Evolutionary conservation across 2,888 invertebrate species (phyloP), one percentile per base, ranked within the genome.

Genomic region (Norana najaformis): DNA sequence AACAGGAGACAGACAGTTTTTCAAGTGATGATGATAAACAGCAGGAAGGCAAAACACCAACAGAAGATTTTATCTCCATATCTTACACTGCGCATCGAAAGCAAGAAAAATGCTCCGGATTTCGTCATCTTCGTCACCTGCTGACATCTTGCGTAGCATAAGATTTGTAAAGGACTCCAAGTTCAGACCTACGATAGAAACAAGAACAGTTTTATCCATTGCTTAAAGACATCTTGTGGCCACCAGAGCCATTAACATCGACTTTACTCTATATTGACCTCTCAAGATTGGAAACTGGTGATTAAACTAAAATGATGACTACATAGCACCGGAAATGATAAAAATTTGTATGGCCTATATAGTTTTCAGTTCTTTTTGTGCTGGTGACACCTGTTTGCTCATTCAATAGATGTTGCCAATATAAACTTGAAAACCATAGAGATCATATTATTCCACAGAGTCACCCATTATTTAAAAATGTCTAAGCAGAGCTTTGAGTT

Each of bases 101-200:
- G 94, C 93, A 92, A 94, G 93, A 91, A 94, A 94, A 30, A 93
- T 93, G 89, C 93, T 93, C 90, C 94, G 91, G 1, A 94, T 94
- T 83, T 93, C 93, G 34, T 94, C 94, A 92, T 94, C 94, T 90
- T 93, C 92, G 91, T 94, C 94, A 38, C 91, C 91, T 88, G 91
- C 92, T 6, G 90, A 91, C 90, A 94, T 89, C 91, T 93, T 94
- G 36, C 93, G 92, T 35, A 91, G 90, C 93, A 94, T 93, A 35
- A 93, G 92, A 11, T 91, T 91, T 18, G 93, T 41, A 91, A 94
- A 94, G 88, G 92, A 90, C 36, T 93, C 92, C 6, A 85, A 37
- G 37, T 85, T 85, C 30, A 85, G 16, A 5, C 36, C 85, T 85
- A 36, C 35, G 34, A 85, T 13, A 69, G 69, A 69, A 11, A n/a